These are phyloP conservation scores for Fulica atra DNA, from an alignment of 2,113 vertebrate species.

Conservation along the genomic window DNA sequence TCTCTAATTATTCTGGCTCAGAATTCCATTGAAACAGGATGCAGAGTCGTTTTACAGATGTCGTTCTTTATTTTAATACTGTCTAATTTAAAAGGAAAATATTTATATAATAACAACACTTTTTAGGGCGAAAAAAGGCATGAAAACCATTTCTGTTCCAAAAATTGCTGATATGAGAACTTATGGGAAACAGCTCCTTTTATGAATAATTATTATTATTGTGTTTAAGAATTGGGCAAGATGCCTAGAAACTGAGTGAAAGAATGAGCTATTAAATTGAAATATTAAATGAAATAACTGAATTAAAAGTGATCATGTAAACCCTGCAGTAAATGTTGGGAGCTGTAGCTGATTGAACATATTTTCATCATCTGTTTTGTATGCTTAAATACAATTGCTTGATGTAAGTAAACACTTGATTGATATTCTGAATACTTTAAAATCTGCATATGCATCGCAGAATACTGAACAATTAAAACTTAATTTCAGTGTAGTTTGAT, in stretches of 20 bases:
- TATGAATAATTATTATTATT: slow-evolving; percentile 74
- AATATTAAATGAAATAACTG: slow-evolving; percentile 76
- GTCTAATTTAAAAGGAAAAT: slow-evolving; percentile 52
- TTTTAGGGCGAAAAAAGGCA: neutral
- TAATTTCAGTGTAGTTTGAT: slow-evolving; percentile 69
- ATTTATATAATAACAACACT: slow-evolving; percentile 5
- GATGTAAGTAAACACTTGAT: slow-evolving; percentile 70
- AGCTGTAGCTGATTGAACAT: slow-evolving; percentile 65
- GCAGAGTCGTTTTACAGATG: neutral
- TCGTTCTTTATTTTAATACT: slow-evolving; percentile 28
- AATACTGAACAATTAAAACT: slow-evolving; percentile 73
- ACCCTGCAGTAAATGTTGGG: slow-evolving; percentile 47
- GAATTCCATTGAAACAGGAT: neutral
- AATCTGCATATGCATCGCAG: slow-evolving; percentile 70
- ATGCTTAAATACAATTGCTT: slow-evolving; percentile 71
- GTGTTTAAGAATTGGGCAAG: slow-evolving; percentile 69
- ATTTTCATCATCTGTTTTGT: slow-evolving; percentile 68
- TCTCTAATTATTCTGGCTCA: slow-evolving; percentile 8
- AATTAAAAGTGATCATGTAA: slow-evolving; percentile 71
- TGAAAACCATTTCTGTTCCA: slow-evolving; percentile 56
- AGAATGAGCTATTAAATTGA: slow-evolving; percentile 74
- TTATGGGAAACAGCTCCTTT: slow-evolving; percentile 57
- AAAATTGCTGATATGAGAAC: slow-evolving; percentile 69
- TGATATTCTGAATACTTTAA: slow-evolving; percentile 71
- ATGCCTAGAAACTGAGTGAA: slow-evolving; percentile 73